A percentile compares a stretch with the other conserved stretches of the same genome.
Conservation (phyloP, 2,797 vertebrate species). For the Urocyon cinereoargenteus region DNA sequence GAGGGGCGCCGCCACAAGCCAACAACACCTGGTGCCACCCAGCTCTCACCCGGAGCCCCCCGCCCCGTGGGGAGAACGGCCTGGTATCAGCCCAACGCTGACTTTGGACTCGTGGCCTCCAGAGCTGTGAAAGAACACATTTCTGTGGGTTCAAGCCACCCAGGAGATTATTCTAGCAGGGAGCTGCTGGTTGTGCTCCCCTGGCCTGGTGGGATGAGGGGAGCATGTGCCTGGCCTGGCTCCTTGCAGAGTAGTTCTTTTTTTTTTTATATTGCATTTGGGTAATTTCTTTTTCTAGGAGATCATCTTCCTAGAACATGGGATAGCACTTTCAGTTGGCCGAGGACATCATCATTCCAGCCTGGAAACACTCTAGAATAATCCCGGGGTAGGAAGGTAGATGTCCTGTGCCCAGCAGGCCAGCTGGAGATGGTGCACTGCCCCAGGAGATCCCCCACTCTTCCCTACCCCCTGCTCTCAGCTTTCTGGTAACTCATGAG, state of each 20-base stretch:
- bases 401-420: background rate
- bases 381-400: background rate
- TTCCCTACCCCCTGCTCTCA: background rate
- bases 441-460: background rate
- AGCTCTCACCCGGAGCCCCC: background rate
- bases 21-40: background rate
- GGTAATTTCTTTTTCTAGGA: background rate
- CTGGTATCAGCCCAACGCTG: background rate
- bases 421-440: background rate
- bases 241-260: background rate
- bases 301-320: background rate
- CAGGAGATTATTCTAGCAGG: background rate
- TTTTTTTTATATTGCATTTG: background rate
- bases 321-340: background rate
- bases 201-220: rapidly evolving
- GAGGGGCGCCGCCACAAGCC: background rate
- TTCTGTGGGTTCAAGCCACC: background rate
- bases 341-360: background rate
- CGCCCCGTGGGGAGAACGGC: too few species aligned
- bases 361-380: background rate
- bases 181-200: rapidly evolving
- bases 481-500: background rate
- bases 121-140: too few species aligned
- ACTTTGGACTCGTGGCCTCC: background rate
- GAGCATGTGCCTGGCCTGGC: rapidly evolving